A percentile compares a stretch with the other conserved stretches of the same genome.
phyloP scores from a whole-genome alignment of 2,113 vertebrate genomes.

The Thymallus thymallus region DNA sequence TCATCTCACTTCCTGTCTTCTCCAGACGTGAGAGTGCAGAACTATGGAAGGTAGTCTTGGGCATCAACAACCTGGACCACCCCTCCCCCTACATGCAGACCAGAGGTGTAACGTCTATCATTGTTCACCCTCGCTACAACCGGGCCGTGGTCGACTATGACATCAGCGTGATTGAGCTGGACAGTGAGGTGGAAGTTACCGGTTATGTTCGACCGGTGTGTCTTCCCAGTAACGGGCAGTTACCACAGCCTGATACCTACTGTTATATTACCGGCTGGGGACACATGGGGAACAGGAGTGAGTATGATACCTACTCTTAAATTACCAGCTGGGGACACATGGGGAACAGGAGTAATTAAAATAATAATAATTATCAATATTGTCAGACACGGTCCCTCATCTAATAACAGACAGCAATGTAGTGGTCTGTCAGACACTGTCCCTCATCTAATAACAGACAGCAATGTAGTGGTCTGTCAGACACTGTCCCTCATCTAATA shows the following conservation, averaged over 20 bases:
- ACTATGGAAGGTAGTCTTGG: constrained; percentile 90
- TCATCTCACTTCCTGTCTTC: background rate
- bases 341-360: too few relatives aligned
- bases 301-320: constrained; percentile 52
- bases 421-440: too few relatives aligned
- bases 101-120: constrained; percentile 80
- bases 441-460: too few relatives aligned
- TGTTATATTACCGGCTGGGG: constrained; percentile 98
- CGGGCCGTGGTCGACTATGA: constrained; percentile 92
- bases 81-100: constrained; percentile 83
- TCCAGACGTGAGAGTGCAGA: constrained; percentile 85
- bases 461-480: too few relatives aligned
- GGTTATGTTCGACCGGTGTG: constrained; percentile 87
- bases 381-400: too few relatives aligned
- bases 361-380: too few relatives aligned
- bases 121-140: constrained; percentile 92
- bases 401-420: too few relatives aligned
- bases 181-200: constrained; percentile 73
- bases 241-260: constrained; percentile 83
- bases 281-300: constrained; percentile 93
- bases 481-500: too few relatives aligned
- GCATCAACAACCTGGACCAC: constrained; percentile 91
- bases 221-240: constrained; percentile 73
- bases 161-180: constrained; percentile 91
- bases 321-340: background rate